phyloP scores from a whole-genome alignment of 2,888 invertebrate species.

The Auanema freiburgensis region DNA sequence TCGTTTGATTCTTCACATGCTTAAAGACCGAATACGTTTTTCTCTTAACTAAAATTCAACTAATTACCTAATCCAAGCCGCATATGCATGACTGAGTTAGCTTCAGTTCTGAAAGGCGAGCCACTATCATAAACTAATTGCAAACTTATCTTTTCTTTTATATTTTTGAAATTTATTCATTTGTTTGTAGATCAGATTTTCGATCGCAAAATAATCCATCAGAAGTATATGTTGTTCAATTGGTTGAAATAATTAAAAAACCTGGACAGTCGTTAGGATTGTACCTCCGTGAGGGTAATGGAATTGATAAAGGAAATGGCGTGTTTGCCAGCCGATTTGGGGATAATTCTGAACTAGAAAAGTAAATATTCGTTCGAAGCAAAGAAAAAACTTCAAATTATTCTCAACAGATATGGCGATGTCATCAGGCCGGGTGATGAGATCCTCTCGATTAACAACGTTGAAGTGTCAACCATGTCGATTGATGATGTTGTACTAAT shows the following conservation, averaged over 20 bases:
- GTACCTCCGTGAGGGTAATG: constrained; percentile 94
- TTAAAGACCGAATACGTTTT: background rate
- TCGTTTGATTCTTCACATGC: no score
- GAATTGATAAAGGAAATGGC: constrained; percentile 89
- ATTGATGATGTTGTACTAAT: constrained; percentile 98
- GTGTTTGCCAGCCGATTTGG: constrained; percentile 97
- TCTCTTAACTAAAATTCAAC: no score
- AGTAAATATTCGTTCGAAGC: constrained; percentile 21
- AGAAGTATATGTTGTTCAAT: constrained; percentile 58
- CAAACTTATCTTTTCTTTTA: background rate
- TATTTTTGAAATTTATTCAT: background rate
- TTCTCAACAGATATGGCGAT: constrained; percentile 80
- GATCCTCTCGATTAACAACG: constrained; percentile 94
- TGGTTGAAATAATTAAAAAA: constrained; percentile 97
- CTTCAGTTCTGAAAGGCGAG: background rate
- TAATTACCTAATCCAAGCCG: no score
- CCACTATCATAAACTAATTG: no score
- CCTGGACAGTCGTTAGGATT: constrained; percentile 86
- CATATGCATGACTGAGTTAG: no score
- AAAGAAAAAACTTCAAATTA: background rate
- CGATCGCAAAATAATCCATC: constrained; percentile 21
- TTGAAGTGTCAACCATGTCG: constrained; percentile 92
- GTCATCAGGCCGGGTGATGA: constrained; percentile 94
- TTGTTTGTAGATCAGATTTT: constrained; percentile 12
- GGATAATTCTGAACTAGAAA: constrained; percentile 70